Evolutionary conservation across 2,113 vertebrate species (phyloP).

Genomic region (Lophochroa leadbeateri): DNA sequence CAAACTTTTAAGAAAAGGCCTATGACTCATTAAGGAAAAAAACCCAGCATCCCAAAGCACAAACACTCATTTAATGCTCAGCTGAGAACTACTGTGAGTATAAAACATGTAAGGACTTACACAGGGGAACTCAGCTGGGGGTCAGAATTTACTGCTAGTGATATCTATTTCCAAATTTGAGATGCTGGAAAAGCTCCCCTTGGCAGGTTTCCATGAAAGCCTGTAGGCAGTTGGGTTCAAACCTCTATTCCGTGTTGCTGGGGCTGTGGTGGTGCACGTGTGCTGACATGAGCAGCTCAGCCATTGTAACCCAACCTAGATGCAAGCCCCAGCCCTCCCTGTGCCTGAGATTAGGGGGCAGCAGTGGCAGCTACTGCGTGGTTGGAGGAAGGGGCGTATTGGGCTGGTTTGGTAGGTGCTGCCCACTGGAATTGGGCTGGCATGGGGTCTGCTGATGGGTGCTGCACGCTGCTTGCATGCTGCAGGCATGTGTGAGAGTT

Average conservation of each 20-base stretch:
- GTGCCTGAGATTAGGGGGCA: no score
- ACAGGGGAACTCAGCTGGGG: neutral
- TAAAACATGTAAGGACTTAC: neutral
- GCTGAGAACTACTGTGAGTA: neutral
- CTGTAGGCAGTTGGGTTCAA: no score
- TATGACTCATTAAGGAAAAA: slow-evolving; percentile 16
- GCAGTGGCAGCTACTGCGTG: no score
- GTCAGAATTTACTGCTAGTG: neutral
- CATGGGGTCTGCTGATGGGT: neutral
- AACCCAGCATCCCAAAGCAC: neutral
- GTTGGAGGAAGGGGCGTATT: no score
- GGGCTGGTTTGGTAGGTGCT: no score
- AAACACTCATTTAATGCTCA: neutral
- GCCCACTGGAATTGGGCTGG: no score
- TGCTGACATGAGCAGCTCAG: no score
- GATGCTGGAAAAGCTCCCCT: neutral
- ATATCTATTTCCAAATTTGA: neutral
- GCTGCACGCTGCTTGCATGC: rapidly evolving
- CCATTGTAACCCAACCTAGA: no score
- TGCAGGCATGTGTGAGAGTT: neutral
- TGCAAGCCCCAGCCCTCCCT: no score
- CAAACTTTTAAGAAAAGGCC: neutral
- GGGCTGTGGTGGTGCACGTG: no score
- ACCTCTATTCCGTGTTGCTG: no score
- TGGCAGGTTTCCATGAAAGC: no score